A percentile compares a stretch with the other conserved stretches of the same genome.
These are phyloP conservation scores for Panurus biarmicus DNA, from an alignment of 2,113 vertebrate genomes.

Conservation along the genomic window DNA sequence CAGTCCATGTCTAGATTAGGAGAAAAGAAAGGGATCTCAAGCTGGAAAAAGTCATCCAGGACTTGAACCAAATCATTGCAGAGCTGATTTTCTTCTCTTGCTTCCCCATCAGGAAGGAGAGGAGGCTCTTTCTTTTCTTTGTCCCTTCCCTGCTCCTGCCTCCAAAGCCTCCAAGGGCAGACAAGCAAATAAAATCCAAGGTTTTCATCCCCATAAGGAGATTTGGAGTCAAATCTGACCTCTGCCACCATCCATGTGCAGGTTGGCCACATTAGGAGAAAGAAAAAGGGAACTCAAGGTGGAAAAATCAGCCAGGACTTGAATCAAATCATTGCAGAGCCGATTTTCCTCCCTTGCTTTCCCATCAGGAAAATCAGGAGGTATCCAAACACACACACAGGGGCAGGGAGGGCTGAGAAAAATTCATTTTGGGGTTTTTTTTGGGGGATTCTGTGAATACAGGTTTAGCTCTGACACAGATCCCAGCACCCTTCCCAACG, in stretches of 20 bases:
- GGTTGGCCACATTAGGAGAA: too few species aligned
- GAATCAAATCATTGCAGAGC: not conserved
- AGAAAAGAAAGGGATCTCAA: not conserved
- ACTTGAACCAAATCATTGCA: not conserved
- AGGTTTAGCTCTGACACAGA: not conserved
- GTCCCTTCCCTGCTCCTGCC: not conserved
- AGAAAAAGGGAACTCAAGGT: not conserved
- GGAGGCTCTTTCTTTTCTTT: not conserved
- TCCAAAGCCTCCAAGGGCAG: too few species aligned
- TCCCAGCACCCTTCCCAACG: accelerated
- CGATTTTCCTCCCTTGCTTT: not conserved
- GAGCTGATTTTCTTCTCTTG: not conserved
- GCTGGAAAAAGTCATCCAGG: not conserved
- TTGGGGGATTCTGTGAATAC: not conserved
- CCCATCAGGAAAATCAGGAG: not conserved
- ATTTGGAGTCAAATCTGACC: not conserved
- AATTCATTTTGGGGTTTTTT: not conserved
- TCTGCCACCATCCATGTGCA: not conserved
- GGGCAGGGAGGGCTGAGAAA: not conserved
- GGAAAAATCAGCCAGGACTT: not conserved
- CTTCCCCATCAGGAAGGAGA: not conserved
- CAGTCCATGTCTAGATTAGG: not conserved
- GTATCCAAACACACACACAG: not conserved
- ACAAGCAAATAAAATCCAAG: not conserved
- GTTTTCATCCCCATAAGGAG: not conserved